Base-by-base conservation (phyloP, 2,888 invertebrate genomes). In the Biston stratarius region DNA sequence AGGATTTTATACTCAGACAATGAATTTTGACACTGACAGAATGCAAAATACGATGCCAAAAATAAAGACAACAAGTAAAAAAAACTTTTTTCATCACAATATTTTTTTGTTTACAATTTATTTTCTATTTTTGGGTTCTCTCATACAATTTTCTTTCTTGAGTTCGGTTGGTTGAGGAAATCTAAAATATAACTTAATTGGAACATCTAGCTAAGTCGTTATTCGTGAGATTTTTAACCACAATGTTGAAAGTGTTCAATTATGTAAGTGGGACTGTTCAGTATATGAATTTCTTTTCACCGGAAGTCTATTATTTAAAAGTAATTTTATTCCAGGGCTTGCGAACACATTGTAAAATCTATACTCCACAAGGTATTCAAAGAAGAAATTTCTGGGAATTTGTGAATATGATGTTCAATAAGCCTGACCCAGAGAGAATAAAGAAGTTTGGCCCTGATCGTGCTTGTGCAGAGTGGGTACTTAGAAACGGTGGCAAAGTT, bases 391-490 rank as follows among this genome's bases (percentile, higher is more conserved):
- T 94, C 75, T 94, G 94, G 94, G 92, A 92, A 74, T 95, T 93
- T 88, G 91, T 95, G 0, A 95, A 95, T 77, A 92, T 94, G 87
- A 94, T 95, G 89, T 96, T 96, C 77, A 96, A 96, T 82, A 94
- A 91, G 67, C 96, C 97, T 0, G 97, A 97, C 80, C 77, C 87
- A 3, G 94, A 95, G 0, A 95, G 98, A 45, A 92, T 97, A 45
- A 92, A 95, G 81, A 81, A 92, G 75, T 95, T 98, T 49, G 99
- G 99, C 0, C 96, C 99, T 0, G 98, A 99, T 84, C 94, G 97
- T 70, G 96, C 97, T 5, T 99, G 99, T 88, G 98, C 99, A 0
- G 99, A 99, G 89, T 99, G 99, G 99, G 92, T 99, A 7, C 90
- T 99, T 38, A 95, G 97, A 74, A 99, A 99, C 91, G 99, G 99